phyloP scores from a whole-genome alignment of 1,140 invertebrate species.

The Eriocheir sinensis region DNA sequence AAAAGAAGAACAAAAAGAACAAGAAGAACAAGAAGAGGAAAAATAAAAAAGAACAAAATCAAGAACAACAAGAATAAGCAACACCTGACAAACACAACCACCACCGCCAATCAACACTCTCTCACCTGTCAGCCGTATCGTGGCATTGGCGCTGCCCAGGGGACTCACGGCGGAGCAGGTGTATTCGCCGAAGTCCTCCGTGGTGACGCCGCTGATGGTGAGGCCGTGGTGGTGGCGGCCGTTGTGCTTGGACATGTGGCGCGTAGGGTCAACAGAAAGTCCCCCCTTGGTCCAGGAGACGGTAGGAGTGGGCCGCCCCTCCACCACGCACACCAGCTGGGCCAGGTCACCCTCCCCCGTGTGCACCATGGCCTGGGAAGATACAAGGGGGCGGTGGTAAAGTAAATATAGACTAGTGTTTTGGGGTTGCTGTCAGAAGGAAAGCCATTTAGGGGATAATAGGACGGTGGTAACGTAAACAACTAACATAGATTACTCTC shows the following conservation, averaged over 20 bases:
- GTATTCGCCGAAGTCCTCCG: conserved; percentile 89
- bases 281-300: conserved; percentile 88
- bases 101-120: neutral
- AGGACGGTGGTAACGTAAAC: too few relatives aligned
- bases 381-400: neutral
- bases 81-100: too few relatives aligned
- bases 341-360: conserved; percentile 88
- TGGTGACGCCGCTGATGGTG: conserved; percentile 86
- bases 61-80: too few relatives aligned
- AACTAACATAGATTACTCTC: too few relatives aligned
- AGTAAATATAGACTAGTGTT: too few relatives aligned
- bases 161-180: conserved; percentile 89
- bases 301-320: conserved; percentile 81
- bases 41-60: too few relatives aligned
- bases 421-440: too few relatives aligned
- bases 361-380: conserved; percentile 82
- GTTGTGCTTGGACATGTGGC: conserved; percentile 60
- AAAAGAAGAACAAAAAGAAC: too few relatives aligned
- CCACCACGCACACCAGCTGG: conserved; percentile 88
- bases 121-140: conserved; percentile 71
- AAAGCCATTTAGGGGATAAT: too few relatives aligned
- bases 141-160: conserved; percentile 83
- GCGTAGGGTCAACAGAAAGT: neutral
- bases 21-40: too few relatives aligned
- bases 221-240: conserved; percentile 84